Evolutionary conservation across 2,797 vertebrate genomes (phyloP).

Genomic region (Galagoides demidoff): DNA sequence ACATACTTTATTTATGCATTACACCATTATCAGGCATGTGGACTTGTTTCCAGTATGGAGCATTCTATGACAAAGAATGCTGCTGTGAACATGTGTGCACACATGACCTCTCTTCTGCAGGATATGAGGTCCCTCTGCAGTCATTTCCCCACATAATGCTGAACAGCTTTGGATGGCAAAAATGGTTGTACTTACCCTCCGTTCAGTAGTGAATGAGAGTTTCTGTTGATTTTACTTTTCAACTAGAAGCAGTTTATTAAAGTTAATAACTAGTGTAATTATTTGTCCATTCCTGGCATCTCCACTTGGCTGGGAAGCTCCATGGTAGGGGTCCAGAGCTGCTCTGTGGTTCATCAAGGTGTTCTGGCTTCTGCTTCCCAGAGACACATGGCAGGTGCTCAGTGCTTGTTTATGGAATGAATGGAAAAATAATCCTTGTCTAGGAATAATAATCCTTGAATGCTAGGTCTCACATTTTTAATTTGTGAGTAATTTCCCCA

Average conservation of each 20-base stretch:
- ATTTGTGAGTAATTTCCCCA: neutral
- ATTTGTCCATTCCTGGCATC: neutral
- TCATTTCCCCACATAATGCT: neutral
- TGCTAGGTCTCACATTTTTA: neutral
- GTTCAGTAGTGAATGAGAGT: neutral
- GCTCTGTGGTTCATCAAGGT: neutral
- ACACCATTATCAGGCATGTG: neutral
- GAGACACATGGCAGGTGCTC: neutral
- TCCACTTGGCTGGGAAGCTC: neutral
- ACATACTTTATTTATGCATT: neutral
- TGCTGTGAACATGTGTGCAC: neutral
- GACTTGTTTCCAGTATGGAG: neutral
- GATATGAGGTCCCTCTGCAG: neutral
- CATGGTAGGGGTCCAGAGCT: too few species aligned
- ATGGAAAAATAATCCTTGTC: neutral
- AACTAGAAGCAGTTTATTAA: neutral
- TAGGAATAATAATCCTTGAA: neutral
- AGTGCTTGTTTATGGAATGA: neutral
- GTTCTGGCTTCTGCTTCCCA: neutral
- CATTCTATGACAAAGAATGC: neutral
- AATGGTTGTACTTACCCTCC: neutral
- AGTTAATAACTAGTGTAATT: neutral
- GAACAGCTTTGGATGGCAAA: neutral
- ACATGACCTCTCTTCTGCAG: neutral
- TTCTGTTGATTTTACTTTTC: neutral